Base-by-base conservation (phyloP, 2,113 vertebrate genomes). In the Todiramphus chloris region DNA sequence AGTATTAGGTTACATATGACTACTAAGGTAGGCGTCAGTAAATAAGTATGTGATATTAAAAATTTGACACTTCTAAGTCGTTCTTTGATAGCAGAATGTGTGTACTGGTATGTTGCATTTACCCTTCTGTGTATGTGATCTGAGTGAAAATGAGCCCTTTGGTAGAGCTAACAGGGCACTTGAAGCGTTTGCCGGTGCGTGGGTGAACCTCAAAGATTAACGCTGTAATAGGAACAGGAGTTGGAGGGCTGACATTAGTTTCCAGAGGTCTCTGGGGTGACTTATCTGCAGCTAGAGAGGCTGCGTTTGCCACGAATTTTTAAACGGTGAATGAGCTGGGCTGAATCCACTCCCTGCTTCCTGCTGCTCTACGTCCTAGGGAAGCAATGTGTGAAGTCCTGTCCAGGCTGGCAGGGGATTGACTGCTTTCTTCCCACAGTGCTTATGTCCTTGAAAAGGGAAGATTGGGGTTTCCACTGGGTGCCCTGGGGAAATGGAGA, bases 1-100 rank as follows among this genome's bases (percentile, higher is more conserved):
- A 68, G 92, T 81, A 94, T 93, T 95, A 92, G 87, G 95, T 93
- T 95, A 88, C 94, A 90, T 89, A 78, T 90, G 90, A 62, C 92
- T 93, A 46, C 83, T 88, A 83, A 87, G 94, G 88, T 68, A 89
- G 76, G 62, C 5, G 0, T 69, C 79, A 63, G 93, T 95, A 92
- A 93, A 90, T 91, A 94, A 91, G 72, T 69, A 73, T 68, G 79
- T 8, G 64, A 90, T 95, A 93, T 93, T 93, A 96, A 97, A 94
- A 96, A 90, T 81, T 3, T 90, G 92, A 87, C 90, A 64, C 69
- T 88, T 88, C 64, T 75, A 68, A 96, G 87, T 95, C 35, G 2
- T 73, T 88, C 79, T 92, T 87, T 89, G 77, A 81, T 67, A 83
- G 92, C 23, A 56, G 83, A 81, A 67, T 12, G 48, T 74, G 46